Conservation (phyloP, 1,140 invertebrate species). For the Diorhabda sublineata region DNA sequence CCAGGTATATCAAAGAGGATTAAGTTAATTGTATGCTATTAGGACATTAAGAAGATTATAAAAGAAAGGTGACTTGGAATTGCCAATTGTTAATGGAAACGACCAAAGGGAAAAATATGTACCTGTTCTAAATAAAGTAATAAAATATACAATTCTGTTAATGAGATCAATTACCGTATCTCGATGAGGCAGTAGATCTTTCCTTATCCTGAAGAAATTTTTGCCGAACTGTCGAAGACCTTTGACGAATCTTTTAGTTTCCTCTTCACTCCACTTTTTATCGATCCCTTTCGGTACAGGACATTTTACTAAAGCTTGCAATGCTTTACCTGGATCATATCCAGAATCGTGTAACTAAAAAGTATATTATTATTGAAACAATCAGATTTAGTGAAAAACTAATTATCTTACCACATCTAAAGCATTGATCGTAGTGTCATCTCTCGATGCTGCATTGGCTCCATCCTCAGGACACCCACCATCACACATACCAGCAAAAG, state of each 20-base stretch:
- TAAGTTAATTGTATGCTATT: too few species aligned
- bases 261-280: conserved; percentile 97
- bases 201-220: conserved; percentile 97
- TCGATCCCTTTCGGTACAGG: conserved; percentile 94
- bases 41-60: too few species aligned
- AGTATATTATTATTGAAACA: background rate
- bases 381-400: background rate
- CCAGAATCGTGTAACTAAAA: conserved; percentile 83
- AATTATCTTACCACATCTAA: conserved; percentile 72
- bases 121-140: too few species aligned
- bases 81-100: too few species aligned
- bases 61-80: too few species aligned
- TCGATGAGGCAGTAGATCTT: conserved; percentile 93
- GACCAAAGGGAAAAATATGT: too few species aligned
- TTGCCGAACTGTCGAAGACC: conserved; percentile 97
- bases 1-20: too few species aligned
- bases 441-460: conserved; percentile 90
- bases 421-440: conserved; percentile 97
- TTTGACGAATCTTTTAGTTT: conserved; percentile 97
- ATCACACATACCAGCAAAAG: conserved; percentile 95
- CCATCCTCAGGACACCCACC: conserved; percentile 95
- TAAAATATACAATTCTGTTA: too few species aligned
- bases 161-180: conserved; percentile 69
- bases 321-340: conserved; percentile 91
- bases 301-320: conserved; percentile 94